Conservation (phyloP, 2,113 vertebrate genomes). For the Oriolus oriolus region DNA sequence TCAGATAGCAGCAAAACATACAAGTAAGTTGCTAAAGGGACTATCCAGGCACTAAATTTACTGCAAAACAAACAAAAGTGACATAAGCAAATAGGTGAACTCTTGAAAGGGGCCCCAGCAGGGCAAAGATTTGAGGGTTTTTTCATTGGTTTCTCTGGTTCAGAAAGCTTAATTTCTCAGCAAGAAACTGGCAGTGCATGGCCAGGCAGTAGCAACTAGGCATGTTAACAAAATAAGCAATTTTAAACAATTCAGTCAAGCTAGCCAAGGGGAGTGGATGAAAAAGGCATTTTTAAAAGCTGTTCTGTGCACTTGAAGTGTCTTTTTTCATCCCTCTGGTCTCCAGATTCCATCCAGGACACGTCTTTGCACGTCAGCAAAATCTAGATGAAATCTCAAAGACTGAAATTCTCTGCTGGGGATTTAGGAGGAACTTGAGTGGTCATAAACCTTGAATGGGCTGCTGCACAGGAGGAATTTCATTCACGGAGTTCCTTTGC, state of each 20-base stretch:
- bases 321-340: constrained; percentile 29
- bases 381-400: constrained; percentile 31
- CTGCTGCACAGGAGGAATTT: constrained; percentile 1
- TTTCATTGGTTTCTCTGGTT: neutral
- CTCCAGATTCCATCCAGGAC: constrained; percentile 25
- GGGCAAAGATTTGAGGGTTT: neutral
- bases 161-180: constrained; percentile 17
- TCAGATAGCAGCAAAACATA: neutral
- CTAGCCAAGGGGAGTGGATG: neutral
- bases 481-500: constrained; percentile 17
- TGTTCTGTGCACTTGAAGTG: neutral
- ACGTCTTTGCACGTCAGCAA: neutral
- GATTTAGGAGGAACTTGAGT: neutral
- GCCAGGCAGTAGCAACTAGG: neutral
- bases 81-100: constrained; percentile 53
- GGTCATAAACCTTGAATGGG: constrained; percentile 28
- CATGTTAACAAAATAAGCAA: constrained; percentile 16
- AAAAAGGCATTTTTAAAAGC: constrained; percentile 37
- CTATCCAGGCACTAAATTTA: constrained; percentile 35
- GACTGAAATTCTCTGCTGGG: constrained; percentile 5
- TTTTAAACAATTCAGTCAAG: constrained; percentile 47
- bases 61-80: constrained; percentile 51
- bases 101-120: neutral
- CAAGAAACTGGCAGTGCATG: neutral
- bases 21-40: neutral